These are phyloP conservation scores for Pempheris klunzingeri DNA, from an alignment of 2,797 vertebrate genomes.

Conservation along the genomic window DNA sequence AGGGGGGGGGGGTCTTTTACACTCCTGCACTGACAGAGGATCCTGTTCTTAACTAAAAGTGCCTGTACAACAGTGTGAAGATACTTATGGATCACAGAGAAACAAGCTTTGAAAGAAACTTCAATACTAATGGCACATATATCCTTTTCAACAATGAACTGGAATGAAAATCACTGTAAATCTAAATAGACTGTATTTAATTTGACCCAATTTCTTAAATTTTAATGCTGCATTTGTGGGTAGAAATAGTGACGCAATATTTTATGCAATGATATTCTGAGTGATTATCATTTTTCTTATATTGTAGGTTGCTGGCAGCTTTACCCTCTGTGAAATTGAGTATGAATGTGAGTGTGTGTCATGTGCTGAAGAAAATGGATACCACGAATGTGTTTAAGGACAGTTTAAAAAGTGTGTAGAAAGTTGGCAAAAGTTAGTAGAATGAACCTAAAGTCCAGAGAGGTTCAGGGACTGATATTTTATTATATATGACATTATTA, in stretches of 20 bases:
- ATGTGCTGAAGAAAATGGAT: not conserved
- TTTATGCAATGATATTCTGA: not conserved
- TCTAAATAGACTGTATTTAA: not conserved
- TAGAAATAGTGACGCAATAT: not conserved
- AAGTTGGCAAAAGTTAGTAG: not conserved
- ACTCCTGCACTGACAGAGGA: not conserved
- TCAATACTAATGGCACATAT: too few relatives aligned
- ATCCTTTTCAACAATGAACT: too few relatives aligned
- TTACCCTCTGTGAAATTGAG: not conserved
- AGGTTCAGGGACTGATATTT: not conserved
- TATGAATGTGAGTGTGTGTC: too few relatives aligned
- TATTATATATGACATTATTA: not conserved
- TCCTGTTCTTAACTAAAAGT: not conserved
- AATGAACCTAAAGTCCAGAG: not conserved
- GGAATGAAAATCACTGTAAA: not conserved
- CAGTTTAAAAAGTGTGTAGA: not conserved
- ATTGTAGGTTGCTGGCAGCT: not conserved
- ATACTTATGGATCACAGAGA: too few relatives aligned
- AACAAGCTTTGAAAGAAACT: too few relatives aligned
- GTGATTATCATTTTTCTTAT: not conserved
- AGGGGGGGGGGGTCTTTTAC: constrained; percentile 3
- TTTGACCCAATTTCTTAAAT: not conserved
- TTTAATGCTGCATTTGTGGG: not conserved
- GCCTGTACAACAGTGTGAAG: too few relatives aligned
- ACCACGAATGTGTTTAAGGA: not conserved